Evolutionary conservation across 2,113 vertebrate genomes (phyloP), one percentile per base, ranked within the genome.

Genomic region (Ammodytes marinus): DNA sequence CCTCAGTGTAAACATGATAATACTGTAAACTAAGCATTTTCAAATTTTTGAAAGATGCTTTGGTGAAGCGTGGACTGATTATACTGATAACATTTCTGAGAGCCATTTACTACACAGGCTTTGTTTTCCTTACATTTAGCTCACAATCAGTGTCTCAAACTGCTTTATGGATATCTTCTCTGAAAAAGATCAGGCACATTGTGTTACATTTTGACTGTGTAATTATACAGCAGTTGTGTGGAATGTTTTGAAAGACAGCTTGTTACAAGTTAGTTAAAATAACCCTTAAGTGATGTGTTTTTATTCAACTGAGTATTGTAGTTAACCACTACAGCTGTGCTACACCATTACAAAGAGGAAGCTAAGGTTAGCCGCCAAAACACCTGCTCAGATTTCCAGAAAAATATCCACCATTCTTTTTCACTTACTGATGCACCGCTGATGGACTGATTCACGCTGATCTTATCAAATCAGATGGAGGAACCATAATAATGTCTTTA

Each of bases 361-460:
- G 59, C 64, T 69, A 35, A 49, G 45, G 14, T 57, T 1, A 43
- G 43, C 64, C 60, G 64, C 9, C 27, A 45, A 74, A 46, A 19
- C 63, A 74, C 17, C 19, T 55, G 69, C 53, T 67, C 74, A 54
- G 47, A 71, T 88, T 77, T 82, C 74, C 50, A 6, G 39, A 63
- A 14, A 60, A 66, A 67, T 17, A 75, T 55, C 6, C 14, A 5
- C 46, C 37, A 60, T 27, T 17, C 47, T 60, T 63, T 54, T n/a
- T 8, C 27, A 10, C 6, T 8, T 7, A n/a, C 19, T 8, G 46
- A 65, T 77, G 69, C 46, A 52, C 27, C 27, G 27, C 27, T 27
- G 27, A 27, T 27, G 1, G 27, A 47, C 77, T 49, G 64, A 66
- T 53, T 43, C 8, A 55, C 1, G 15, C 70, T 39, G 61, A 69